These are phyloP conservation scores for Phytoseiulus persimilis DNA, from an alignment of 2,888 invertebrate species.

Conservation along the genomic window DNA sequence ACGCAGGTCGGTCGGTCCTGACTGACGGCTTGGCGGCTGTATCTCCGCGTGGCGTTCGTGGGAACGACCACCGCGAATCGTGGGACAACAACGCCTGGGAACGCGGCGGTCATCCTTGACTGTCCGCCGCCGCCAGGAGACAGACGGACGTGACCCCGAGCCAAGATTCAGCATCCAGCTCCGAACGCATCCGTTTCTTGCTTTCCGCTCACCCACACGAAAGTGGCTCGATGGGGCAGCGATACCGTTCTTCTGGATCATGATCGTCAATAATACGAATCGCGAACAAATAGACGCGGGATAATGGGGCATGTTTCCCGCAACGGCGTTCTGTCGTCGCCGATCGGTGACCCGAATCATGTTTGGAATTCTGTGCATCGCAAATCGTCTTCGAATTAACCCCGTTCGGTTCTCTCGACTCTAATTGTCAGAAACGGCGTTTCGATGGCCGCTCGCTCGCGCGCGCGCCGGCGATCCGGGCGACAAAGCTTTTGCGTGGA, in stretches of 20 bases:
- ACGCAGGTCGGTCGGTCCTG: neutral
- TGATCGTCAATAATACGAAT: neutral
- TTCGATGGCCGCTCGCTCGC: neutral
- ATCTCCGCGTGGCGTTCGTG: neutral
- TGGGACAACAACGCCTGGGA: neutral
- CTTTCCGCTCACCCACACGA: neutral
- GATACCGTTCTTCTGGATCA: neutral
- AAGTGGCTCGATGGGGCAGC: neutral
- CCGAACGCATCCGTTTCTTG: neutral
- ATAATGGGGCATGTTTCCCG: neutral
- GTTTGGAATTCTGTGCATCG: neutral
- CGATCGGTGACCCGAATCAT: neutral
- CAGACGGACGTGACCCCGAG: too few relatives aligned
- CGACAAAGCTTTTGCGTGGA: neutral
- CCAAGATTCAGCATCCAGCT: too few relatives aligned
- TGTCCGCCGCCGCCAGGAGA: neutral
- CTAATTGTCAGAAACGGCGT: neutral
- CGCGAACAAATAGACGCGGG: neutral
- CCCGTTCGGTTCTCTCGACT: neutral
- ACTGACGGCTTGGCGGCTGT: neutral
- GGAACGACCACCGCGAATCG: neutral
- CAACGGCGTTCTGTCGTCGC: neutral
- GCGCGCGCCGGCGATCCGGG: neutral
- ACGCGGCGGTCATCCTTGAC: neutral
- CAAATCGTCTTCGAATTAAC: neutral